These are phyloP conservation scores for Branchellion lobata DNA, from an alignment of 2,888 invertebrate genomes.

Conservation along the genomic window DNA sequence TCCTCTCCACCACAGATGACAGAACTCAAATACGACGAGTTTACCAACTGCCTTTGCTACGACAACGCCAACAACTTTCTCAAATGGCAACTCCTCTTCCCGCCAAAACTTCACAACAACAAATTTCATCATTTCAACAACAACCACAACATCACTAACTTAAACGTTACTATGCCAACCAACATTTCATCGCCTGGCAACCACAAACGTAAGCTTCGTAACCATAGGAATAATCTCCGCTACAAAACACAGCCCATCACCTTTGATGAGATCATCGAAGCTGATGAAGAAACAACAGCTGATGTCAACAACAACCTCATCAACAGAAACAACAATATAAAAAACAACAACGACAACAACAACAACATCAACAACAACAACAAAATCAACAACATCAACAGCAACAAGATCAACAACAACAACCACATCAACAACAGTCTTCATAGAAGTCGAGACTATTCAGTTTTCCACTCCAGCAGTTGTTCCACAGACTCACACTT, in stretches of 20 bases:
- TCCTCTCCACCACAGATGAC: neutral
- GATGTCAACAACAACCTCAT: neutral
- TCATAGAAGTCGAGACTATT: too few species aligned
- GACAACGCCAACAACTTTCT: neutral
- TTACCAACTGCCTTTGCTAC: conserved; percentile 4
- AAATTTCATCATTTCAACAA: neutral
- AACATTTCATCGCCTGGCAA: neutral
- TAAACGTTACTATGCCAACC: neutral
- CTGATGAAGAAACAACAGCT: conserved; percentile 56
- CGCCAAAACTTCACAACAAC: conserved; percentile 2
- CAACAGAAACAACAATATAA: neutral
- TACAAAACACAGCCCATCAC: conserved; percentile 75
- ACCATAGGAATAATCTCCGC: conserved; percentile 56
- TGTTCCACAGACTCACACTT: neutral
- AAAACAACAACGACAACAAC: neutral
- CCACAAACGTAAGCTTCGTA: neutral
- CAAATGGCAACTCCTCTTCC: conserved; percentile 5
- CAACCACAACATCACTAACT: neutral
- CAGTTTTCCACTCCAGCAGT: neutral
- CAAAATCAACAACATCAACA: neutral
- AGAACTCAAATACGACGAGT: neutral
- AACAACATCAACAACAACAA: neutral
- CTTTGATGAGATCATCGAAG: conserved; percentile 76
- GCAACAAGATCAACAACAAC: neutral
- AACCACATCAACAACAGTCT: neutral